phyloP scores from a whole-genome alignment of 1,140 invertebrate genomes.

The Aphidius ervi region DNA sequence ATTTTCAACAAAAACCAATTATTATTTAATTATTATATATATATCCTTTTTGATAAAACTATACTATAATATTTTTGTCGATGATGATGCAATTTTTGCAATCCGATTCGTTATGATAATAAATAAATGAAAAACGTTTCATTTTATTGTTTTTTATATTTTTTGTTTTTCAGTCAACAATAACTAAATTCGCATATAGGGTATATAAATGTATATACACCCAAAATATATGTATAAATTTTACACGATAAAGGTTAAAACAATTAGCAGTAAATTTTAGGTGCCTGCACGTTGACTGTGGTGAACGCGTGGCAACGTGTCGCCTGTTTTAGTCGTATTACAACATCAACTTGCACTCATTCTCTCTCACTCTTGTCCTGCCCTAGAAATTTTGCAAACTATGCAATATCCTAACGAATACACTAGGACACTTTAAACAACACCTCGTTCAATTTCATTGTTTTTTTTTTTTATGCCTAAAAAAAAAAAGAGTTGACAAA shows the following conservation, averaged over 20 bases:
- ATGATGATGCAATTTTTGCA: no score
- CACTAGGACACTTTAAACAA: not conserved
- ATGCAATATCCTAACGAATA: conserved; percentile 3
- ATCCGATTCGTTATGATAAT: no score
- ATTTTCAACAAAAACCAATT: no score
- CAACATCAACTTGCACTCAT: not conserved
- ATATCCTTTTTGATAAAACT: no score
- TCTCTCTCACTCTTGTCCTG: no score
- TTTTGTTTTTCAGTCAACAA: not conserved
- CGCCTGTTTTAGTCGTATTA: conserved; percentile 11
- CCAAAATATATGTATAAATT: no score
- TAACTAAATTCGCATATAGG: not conserved
- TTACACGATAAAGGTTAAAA: conserved; percentile 14
- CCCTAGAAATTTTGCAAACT: conserved; percentile 15
- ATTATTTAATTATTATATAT: no score
- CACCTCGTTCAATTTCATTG: not conserved
- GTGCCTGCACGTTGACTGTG: conserved; percentile 17
- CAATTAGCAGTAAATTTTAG: conserved; percentile 29
- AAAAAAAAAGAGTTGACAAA: no score
- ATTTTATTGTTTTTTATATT: no score
- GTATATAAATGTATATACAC: no score
- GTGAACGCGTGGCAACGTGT: conserved; percentile 18
- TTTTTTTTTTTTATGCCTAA: not conserved
- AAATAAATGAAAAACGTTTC: no score
- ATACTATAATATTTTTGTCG: no score